Conservation (phyloP, 2,888 invertebrate genomes). For the Lycia hirtaria region DNA sequence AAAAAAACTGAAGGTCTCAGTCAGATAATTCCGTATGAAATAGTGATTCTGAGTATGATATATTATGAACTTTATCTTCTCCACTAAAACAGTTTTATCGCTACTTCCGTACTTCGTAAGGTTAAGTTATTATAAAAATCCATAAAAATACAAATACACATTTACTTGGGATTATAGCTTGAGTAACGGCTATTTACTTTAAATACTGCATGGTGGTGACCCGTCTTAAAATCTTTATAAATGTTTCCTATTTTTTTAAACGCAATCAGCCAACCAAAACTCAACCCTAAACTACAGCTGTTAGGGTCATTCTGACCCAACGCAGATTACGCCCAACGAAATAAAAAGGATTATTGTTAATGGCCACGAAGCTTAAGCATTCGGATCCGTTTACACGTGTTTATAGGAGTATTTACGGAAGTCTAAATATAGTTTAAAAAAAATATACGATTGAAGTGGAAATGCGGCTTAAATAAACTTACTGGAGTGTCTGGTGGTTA, state of each 20-base stretch:
- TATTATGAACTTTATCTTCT: no score
- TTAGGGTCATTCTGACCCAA: slow-evolving; percentile 43
- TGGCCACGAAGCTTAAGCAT: slow-evolving; percentile 60
- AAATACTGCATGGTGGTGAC: slow-evolving; percentile 58
- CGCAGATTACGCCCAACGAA: slow-evolving; percentile 48
- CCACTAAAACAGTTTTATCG: no score
- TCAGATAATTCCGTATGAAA: no score
- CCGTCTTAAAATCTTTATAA: slow-evolving; percentile 68
- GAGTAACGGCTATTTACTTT: slow-evolving; percentile 67
- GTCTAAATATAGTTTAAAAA: slow-evolving; percentile 53
- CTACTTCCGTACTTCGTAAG: neutral
- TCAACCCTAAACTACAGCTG: slow-evolving; percentile 50
- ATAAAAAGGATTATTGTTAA: slow-evolving; percentile 77
- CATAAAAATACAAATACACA: slow-evolving; percentile 27
- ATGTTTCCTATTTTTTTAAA: slow-evolving; percentile 58
- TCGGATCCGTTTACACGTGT: slow-evolving; percentile 66
- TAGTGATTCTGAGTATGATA: no score
- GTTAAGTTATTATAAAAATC: neutral
- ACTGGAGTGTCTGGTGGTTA: slow-evolving; percentile 58
- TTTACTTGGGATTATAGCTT: slow-evolving; percentile 54
- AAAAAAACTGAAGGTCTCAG: no score
- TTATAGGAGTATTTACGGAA: slow-evolving; percentile 60
- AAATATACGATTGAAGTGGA: slow-evolving; percentile 44
- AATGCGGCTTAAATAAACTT: slow-evolving; percentile 55
- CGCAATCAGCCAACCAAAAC: slow-evolving; percentile 38